A percentile compares a stretch with the other conserved stretches of the same genome.
These are phyloP conservation scores for Eupithecia abbreviata DNA, from an alignment of 2,888 invertebrate species.

Conservation along the genomic window DNA sequence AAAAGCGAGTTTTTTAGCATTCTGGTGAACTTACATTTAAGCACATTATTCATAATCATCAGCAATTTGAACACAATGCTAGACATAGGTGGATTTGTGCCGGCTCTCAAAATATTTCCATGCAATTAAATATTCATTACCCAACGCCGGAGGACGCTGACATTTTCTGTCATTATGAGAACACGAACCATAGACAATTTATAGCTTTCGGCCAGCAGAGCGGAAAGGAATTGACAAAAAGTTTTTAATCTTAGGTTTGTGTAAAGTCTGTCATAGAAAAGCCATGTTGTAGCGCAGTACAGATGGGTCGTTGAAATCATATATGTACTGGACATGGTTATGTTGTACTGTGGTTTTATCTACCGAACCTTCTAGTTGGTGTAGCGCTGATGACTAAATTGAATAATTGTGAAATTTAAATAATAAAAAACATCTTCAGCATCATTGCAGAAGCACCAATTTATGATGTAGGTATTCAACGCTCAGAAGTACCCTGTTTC, in stretches of 20 bases:
- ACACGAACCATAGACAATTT: conserved; percentile 47
- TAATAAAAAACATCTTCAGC: neutral
- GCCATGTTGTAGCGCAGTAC: neutral
- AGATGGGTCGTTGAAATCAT: neutral
- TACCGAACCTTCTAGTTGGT: neutral
- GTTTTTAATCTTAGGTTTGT: neutral
- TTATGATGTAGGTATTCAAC: neutral
- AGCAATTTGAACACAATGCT: conserved; percentile 65
- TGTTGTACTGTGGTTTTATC: neutral
- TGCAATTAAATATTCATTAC: conserved; percentile 82
- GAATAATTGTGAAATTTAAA: neutral
- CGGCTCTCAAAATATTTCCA: conserved; percentile 65
- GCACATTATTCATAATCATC: conserved; percentile 54
- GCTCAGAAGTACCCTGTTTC: neutral
- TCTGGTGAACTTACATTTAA: conserved; percentile 17
- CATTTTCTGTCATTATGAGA: conserved; percentile 73
- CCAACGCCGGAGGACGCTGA: conserved; percentile 59
- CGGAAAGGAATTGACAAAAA: conserved; percentile 18
- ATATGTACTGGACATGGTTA: neutral
- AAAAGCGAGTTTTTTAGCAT: neutral
- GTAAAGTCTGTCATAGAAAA: neutral
- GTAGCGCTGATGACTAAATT: neutral
- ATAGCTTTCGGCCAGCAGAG: conserved; percentile 45
- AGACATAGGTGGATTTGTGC: conserved; percentile 46
- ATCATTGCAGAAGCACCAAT: neutral